Base-by-base conservation (phyloP, 64 coral and sea anemone genomes). In the Montipora efflorescens region DNA sequence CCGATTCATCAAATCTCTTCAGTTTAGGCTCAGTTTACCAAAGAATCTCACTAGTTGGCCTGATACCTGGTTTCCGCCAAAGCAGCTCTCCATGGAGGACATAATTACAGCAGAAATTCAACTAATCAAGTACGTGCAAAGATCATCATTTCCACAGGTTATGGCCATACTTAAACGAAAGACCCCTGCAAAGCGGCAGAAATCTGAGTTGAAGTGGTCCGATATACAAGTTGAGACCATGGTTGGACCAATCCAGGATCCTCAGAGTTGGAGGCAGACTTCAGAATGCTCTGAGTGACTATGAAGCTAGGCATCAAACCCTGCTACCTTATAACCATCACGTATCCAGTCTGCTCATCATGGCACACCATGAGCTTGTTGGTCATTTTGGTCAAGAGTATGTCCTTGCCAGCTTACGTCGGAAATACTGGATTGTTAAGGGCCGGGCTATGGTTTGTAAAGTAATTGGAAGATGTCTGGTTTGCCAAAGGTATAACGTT, bases 221-320 rank as follows among this genome's bases (percentile, higher is more conserved):
- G 74, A 76, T 66, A 66, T 66, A 66, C 61, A 66, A 66, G 61
- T 66, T 66, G 61, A 66, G 61, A 66, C 61, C 15, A 15, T 66
- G 61, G 61, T 57, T 88, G 16, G 87, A 90, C 28, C 8, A 67
- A 9, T 46, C 66, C 1, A 77, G 89, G 50, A 28, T 28, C 28
- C 28, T 28, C 28, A 28, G 28, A 28, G 28, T 28, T 28, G 93
- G 93, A 16, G 93, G 87, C 18, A 47, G 79, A 69, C 74, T 95
- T 84, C 7, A 18, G 36, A 72, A 61, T 48, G 84, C 92, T 81
- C 69, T n/a, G 25, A 13, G 82, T 72, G 55, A 77, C 15, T 87
- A 87, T 23, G 6, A 47, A 46, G 68, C 58, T 12, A 95, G 91
- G 58, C 89, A 95, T 86, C 81, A 81, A 7, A 22, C 51, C 10